Base-by-base conservation (phyloP, 2,888 invertebrate species). In the Phalera bucephala region DNA sequence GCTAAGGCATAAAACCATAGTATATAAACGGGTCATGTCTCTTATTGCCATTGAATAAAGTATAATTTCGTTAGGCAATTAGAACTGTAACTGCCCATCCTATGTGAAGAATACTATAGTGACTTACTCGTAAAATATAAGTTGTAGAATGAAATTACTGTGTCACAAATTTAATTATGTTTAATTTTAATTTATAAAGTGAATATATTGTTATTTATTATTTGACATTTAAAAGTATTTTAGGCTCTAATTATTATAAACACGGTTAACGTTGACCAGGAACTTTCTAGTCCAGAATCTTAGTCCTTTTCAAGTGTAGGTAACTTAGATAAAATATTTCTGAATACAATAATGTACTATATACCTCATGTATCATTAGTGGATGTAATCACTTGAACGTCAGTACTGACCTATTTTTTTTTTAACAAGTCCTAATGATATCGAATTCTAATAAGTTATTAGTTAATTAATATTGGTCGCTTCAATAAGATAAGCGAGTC, bases 201-300 rank as follows among this genome's bases (percentile, higher is more conserved):
- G n/a, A n/a, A n/a, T n/a, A n/a, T n/a, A n/a, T n/a, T n/a, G n/a
- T 5, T 25, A 25, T 25, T 12, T 4, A 13, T 25, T 8, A 8
- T 25, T 25, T 25, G 7, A 25, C 1, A 1, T 25, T 12, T 25
- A 12, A 3, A 33, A 20, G 28, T 39, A 40, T 53, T 52, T 44
- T 40, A 48, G 38, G 33, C 39, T 30, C 9, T 39, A 39, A 51
- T 36, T 13, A 28, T 33, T 25, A 50, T 35, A 20, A n/a, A 26
- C 25, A 34, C 27, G 34, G 38, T 42, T 39, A 42, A 49, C 49
- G 27, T 23, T 38, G 38, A 40, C 38, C 51, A 52, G 43, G 42
- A 45, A 45, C 35, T 41, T 40, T 59, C 60, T 58, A 58, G 58
- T 58, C 58, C 40, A 48, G 50, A 52, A 41, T 52, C 45, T 26